These are phyloP conservation scores for Thymelicus sylvestris DNA, from an alignment of 2,888 invertebrate species.

Conservation along the genomic window DNA sequence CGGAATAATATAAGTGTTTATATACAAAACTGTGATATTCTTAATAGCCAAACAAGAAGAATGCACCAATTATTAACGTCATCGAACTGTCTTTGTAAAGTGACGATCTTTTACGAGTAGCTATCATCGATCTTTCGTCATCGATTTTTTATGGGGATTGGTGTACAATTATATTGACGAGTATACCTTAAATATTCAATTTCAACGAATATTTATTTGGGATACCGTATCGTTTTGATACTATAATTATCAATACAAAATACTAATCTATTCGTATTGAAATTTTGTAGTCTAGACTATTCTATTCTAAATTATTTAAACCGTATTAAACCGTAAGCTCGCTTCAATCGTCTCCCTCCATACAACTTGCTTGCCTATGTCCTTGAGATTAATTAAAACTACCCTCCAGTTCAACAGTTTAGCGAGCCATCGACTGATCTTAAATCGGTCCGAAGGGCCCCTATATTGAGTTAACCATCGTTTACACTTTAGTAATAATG, in stretches of 20 bases:
- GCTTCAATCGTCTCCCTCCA: slow-evolving; percentile 26
- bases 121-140: too few species aligned
- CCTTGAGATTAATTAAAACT: slow-evolving; percentile 73
- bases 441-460: slow-evolving; percentile 72
- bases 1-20: too few species aligned
- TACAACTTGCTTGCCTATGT: slow-evolving; percentile 36
- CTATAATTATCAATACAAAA: neutral
- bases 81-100: too few species aligned
- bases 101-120: too few species aligned
- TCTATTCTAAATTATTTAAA: slow-evolving; percentile 32
- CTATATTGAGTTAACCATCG: slow-evolving; percentile 77
- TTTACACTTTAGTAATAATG: slow-evolving; percentile 76
- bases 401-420: slow-evolving; percentile 64
- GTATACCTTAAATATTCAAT: too few species aligned
- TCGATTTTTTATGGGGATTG: too few species aligned
- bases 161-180: too few species aligned
- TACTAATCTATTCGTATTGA: neutral
- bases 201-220: too few species aligned
- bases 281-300: slow-evolving; percentile 26
- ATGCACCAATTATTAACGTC: too few species aligned
- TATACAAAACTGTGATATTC: too few species aligned
- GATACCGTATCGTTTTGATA: too few species aligned
- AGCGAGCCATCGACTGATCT: slow-evolving; percentile 73
- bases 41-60: too few species aligned
- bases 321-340: slow-evolving; percentile 15